Conservation (phyloP, 2,113 vertebrate species). For the Crotophaga sulcirostris region DNA sequence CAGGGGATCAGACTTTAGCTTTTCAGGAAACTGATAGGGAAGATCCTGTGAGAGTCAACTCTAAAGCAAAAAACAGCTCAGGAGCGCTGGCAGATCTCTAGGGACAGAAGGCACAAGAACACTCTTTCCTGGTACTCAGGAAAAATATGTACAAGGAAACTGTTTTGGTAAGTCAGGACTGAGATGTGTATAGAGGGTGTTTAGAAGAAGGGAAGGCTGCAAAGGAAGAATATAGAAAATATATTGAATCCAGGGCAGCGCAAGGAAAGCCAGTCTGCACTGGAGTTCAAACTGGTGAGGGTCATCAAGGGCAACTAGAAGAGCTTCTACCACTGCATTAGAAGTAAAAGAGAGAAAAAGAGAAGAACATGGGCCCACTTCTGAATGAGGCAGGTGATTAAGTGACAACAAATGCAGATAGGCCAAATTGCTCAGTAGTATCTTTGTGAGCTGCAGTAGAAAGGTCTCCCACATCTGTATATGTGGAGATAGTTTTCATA, state of each 20-base stretch:
- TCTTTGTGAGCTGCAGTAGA: background rate
- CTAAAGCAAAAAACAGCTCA: background rate
- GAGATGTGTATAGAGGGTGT: background rate
- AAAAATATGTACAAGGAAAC: background rate
- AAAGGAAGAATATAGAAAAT: background rate
- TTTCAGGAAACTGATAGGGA: background rate
- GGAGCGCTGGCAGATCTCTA: background rate
- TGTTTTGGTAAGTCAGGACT: background rate
- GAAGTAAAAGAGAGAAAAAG: background rate
- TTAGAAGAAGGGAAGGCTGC: background rate
- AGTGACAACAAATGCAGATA: background rate
- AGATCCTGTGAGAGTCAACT: background rate
- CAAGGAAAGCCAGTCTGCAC: background rate
- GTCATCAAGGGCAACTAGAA: background rate
- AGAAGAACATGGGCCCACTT: background rate
- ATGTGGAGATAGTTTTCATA: background rate
- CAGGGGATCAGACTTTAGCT: background rate
- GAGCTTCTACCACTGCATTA: background rate
- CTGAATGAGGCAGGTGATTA: background rate
- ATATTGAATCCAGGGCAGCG: fast-evolving
- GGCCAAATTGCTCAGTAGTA: background rate
- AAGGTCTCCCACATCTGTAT: background rate
- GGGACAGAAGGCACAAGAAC: background rate
- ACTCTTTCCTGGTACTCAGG: background rate
- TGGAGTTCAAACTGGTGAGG: background rate